These are phyloP conservation scores for Nasua narica DNA, from an alignment of 2,797 vertebrate genomes.

Conservation along the genomic window DNA sequence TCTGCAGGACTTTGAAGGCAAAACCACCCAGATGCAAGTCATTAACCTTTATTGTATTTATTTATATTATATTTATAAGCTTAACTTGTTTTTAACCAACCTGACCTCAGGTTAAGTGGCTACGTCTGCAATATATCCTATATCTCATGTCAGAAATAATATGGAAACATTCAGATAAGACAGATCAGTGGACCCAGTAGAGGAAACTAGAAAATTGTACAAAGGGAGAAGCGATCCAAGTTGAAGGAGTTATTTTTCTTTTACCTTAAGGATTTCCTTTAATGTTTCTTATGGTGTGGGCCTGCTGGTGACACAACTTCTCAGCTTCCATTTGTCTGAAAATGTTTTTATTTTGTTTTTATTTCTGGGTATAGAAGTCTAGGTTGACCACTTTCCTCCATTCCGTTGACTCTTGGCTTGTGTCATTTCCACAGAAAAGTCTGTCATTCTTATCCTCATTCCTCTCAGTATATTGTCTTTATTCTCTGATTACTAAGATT, in stretches of 20 bases:
- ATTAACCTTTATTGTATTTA: not conserved
- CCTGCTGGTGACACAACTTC: not conserved
- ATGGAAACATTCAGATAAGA: not conserved
- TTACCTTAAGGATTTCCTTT: not conserved
- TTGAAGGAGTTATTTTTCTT: not conserved
- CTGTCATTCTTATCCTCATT: not conserved
- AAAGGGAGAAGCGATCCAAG: not conserved
- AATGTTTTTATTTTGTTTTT: not conserved
- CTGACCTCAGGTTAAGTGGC: not conserved
- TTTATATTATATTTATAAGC: not conserved
- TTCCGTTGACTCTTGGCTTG: not conserved
- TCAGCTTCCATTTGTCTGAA: not conserved
- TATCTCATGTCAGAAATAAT: not conserved
- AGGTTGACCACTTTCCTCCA: not conserved
- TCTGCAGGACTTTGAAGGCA: not conserved
- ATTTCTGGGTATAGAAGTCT: not conserved
- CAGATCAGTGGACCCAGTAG: not conserved
- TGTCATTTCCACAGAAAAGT: not conserved
- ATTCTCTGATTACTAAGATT: not conserved
- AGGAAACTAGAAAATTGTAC: not conserved
- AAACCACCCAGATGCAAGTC: not conserved
- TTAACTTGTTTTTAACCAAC: not conserved
- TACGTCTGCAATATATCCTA: not conserved
- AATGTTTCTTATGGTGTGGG: not conserved
- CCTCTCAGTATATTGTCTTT: not conserved